These are phyloP conservation scores for Margaritifera margaritifera DNA, from an alignment of 2,888 invertebrate genomes.

Conservation along the genomic window DNA sequence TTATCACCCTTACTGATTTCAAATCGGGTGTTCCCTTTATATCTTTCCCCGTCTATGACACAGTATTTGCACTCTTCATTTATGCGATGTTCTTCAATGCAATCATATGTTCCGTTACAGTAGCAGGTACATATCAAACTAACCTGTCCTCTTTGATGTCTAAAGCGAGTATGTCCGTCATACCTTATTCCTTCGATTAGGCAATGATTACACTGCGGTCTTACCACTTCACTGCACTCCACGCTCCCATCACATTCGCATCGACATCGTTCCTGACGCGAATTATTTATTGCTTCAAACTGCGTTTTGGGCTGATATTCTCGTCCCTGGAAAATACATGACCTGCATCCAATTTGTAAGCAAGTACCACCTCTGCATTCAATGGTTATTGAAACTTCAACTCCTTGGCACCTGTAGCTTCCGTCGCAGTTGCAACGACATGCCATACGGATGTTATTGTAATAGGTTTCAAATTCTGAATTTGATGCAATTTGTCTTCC, in stretches of 20 bases:
- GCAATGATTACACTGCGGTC: no score
- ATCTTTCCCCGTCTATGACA: constrained; percentile 15
- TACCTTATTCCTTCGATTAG: no score
- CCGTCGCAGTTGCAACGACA: constrained; percentile 61
- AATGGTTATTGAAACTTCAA: constrained; percentile 17
- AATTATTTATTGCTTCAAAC: constrained; percentile 7
- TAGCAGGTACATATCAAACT: constrained; percentile 33
- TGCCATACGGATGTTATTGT: constrained; percentile 27
- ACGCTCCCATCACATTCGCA: constrained; percentile 24
- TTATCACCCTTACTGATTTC: background rate
- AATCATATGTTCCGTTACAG: constrained; percentile 22
- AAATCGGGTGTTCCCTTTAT: constrained; percentile 28
- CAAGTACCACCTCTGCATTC: constrained; percentile 28
- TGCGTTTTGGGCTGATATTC: constrained; percentile 2
- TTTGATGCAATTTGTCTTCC: constrained; percentile 42
- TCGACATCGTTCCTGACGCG: constrained; percentile 10
- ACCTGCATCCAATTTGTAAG: constrained; percentile 14
- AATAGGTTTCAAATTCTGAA: constrained; percentile 45
- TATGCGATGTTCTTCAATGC: constrained; percentile 11
- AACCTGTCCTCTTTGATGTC: constrained; percentile 2
- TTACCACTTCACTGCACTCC: constrained; percentile 3
- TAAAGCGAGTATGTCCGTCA: background rate
- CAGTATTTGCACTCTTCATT: constrained; percentile 22
- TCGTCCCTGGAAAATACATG: constrained; percentile 15
- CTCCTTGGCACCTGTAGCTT: constrained; percentile 53